phyloP scores from a whole-genome alignment of 2,888 invertebrate genomes.

The Eupithecia vulgata region DNA sequence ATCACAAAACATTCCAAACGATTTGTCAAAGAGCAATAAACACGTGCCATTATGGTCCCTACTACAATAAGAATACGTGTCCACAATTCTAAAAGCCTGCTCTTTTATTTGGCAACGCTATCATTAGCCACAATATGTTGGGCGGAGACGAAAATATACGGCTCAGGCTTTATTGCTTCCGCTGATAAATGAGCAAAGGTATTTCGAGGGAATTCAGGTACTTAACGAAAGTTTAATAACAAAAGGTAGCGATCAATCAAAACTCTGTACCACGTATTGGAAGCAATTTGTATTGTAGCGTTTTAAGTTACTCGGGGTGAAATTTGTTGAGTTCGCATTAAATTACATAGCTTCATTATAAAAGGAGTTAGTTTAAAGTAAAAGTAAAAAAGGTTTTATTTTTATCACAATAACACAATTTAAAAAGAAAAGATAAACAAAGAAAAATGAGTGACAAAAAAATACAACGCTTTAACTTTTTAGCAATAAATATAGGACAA shows the following conservation, averaged over 20 bases:
- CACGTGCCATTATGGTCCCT: slow-evolving; percentile 51
- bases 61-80: slow-evolving; percentile 53
- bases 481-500: too few relatives aligned
- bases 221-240: slow-evolving; percentile 38
- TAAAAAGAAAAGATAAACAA: too few relatives aligned
- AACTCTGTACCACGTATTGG: slow-evolving; percentile 27
- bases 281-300: slow-evolving; percentile 8
- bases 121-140: slow-evolving; percentile 67
- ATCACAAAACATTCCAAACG: slow-evolving; percentile 24
- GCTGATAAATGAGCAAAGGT: slow-evolving; percentile 69
- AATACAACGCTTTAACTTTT: too few relatives aligned
- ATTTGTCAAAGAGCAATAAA: slow-evolving; percentile 57
- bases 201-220: slow-evolving; percentile 32
- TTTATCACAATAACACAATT: too few relatives aligned
- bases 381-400: too few relatives aligned
- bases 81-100: slow-evolving; percentile 59
- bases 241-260: slow-evolving; percentile 33
- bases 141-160: slow-evolving; percentile 64
- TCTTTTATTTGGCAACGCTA: slow-evolving; percentile 65
- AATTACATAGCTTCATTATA: neutral
- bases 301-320: neutral
- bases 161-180: slow-evolving; percentile 66
- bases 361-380: neutral
- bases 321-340: neutral
- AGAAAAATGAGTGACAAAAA: too few relatives aligned